phyloP scores from a whole-genome alignment of 2,888 invertebrate species.

The Halictus ligatus region DNA sequence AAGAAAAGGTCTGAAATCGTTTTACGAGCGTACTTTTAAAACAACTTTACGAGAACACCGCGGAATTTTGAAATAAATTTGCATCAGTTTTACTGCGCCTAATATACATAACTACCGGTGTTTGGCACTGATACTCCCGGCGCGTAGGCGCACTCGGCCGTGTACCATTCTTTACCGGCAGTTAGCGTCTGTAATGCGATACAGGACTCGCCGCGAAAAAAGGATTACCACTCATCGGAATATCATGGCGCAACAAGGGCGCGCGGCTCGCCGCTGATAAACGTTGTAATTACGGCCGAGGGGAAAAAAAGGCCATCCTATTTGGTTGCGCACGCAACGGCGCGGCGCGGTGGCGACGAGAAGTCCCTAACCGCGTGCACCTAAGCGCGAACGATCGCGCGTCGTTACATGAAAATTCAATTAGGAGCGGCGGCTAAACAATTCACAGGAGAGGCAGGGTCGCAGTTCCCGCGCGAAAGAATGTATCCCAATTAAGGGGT shows the following conservation, averaged over 20 bases:
- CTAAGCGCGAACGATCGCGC: not conserved
- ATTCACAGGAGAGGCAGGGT: constrained; percentile 4
- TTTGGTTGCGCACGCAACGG: not conserved
- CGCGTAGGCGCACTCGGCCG: constrained; percentile 4
- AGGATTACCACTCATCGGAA: constrained; percentile 60
- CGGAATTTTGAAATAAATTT: constrained; percentile 82
- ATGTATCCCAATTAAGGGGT: constrained; percentile 40
- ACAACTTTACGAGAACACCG: constrained; percentile 78
- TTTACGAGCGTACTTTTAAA: constrained; percentile 82
- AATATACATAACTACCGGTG: constrained; percentile 82
- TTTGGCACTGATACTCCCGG: constrained; percentile 80
- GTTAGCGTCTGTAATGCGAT: constrained; percentile 55
- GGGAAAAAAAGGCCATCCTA: not conserved
- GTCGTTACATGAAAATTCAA: constrained; percentile 31
- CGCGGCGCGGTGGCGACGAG: not conserved
- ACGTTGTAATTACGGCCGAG: not conserved
- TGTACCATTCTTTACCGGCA: constrained; percentile 31
- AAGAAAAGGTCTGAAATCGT: constrained; percentile 77
- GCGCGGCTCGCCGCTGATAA: not conserved
- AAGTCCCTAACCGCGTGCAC: not conserved
- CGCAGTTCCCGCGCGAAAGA: constrained; percentile 6
- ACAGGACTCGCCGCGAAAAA: constrained; percentile 64
- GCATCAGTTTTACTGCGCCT: constrained; percentile 81
- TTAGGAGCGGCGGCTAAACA: constrained; percentile 27
- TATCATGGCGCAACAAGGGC: constrained; percentile 25